Base-by-base conservation (phyloP, 1,140 invertebrate species). In the Hormaphis cornu region DNA sequence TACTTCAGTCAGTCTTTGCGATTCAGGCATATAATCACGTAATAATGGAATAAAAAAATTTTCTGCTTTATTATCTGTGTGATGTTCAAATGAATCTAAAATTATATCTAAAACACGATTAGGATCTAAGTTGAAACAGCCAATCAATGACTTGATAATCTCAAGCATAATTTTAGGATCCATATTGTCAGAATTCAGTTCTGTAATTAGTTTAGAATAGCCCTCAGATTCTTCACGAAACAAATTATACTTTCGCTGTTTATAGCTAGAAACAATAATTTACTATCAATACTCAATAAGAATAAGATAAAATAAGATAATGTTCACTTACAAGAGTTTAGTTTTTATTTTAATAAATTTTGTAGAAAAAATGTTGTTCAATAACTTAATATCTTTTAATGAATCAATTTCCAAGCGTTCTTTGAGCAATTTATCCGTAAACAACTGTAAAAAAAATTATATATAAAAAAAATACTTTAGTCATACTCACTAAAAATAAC, bases 191-290 rank as follows among this genome's bases (percentile, higher is more conserved):
- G 76, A 81, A 83, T 91, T 95, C 69, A 98, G 81, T 82, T 98
- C 96, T n/a, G 92, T 89, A 42, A 98, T 89, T 7, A 99, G 82
- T 80, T 99, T 99, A 5, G 95, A 90, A 81, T 96, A 99, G 5
- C 97, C 97, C 85, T 99, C 97, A 81, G 89, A 96, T 80, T 99
- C 97, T 82, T 99, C 97, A 58, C 96, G 84, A 76, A 98, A 92
- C 70, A 99, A 83, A 82, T 99, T 99, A 78, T 98, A 99, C 76
- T 99, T 98, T 73, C 95, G 87, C 78, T 99, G 97, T 78, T 99
- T 99, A 78, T 98, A 99, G 79, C 95, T 98, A 79, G 72, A 87
- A 86, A 73, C 66, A 75, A 76, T 73, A 74, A 71, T 71, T 58
- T 44, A 73, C 37, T 44, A 69, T 72, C 59, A 69, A 70, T 71